Conservation (phyloP, 2,113 vertebrate species). For the Actinemys pallida region DNA sequence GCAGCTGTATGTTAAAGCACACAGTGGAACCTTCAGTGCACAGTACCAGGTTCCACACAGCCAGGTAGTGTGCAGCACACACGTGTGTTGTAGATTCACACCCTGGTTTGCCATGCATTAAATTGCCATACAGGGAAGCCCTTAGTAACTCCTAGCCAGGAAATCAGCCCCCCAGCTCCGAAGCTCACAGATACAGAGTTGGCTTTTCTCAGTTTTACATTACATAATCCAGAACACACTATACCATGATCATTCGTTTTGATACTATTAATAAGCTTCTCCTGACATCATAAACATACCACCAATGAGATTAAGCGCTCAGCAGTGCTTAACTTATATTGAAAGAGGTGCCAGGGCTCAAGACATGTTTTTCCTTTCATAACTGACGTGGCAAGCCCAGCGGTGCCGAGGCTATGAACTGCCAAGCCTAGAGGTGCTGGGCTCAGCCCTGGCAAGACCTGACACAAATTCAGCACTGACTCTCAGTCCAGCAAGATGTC, state of each 20-base stretch:
- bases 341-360: neutral
- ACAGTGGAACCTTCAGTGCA: neutral
- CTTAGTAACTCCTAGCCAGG: neutral
- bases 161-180: neutral
- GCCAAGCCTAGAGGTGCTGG: neutral
- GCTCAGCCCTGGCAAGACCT: neutral
- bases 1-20: neutral
- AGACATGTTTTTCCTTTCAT: neutral
- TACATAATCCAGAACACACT: neutral
- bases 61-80: neutral
- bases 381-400: neutral
- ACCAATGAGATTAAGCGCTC: neutral
- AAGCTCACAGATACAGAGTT: neutral
- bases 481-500: neutral
- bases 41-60: neutral
- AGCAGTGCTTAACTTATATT: neutral
- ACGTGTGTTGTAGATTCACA: neutral
- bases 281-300: neutral
- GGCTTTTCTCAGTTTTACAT: neutral
- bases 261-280: neutral
- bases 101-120: neutral
- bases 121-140: neutral
- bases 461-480: neutral
- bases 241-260: neutral
- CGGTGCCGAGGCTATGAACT: neutral